Conservation (phyloP, 2,113 vertebrate species). For the Pteruthius melanotis region DNA sequence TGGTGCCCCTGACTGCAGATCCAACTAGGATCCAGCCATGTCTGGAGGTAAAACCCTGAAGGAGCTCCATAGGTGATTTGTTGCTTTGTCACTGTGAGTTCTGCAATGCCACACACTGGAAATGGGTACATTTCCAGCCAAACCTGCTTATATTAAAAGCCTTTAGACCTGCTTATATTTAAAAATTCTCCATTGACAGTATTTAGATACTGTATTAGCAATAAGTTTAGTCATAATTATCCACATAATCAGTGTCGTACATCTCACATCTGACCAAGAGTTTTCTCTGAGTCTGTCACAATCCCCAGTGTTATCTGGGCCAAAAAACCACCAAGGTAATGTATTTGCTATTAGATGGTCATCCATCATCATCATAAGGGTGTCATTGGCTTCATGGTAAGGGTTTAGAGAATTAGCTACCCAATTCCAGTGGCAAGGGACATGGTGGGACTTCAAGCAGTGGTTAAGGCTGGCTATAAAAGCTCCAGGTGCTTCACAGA, state of each 20-base stretch:
- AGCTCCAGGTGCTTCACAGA: slow-evolving; percentile 93
- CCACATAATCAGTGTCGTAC: neutral
- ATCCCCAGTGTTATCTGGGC: slow-evolving; percentile 87
- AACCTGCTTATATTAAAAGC: neutral
- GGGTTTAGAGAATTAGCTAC: slow-evolving; percentile 90
- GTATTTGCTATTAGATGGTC: slow-evolving; percentile 87
- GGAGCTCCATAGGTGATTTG: neutral
- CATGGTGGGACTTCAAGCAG: slow-evolving; percentile 80
- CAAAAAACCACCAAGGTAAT: slow-evolving; percentile 88
- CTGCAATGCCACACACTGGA: neutral
- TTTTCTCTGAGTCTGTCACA: neutral
- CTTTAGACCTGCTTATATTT: neutral
- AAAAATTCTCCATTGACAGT: neutral
- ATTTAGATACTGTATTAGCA: neutral
- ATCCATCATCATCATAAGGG: slow-evolving; percentile 81
- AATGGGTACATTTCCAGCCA: neutral
- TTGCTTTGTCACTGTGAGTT: neutral
- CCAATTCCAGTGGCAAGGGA: slow-evolving; percentile 89
- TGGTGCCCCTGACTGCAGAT: neutral
- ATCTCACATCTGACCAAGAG: neutral
- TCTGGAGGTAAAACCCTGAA: neutral
- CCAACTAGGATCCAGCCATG: neutral
- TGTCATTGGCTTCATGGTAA: slow-evolving; percentile 87
- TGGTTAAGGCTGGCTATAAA: slow-evolving; percentile 93
- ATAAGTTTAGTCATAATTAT: neutral